These are phyloP conservation scores for Cetonia aurata DNA, from an alignment of 2,888 invertebrate species.

Conservation along the genomic window DNA sequence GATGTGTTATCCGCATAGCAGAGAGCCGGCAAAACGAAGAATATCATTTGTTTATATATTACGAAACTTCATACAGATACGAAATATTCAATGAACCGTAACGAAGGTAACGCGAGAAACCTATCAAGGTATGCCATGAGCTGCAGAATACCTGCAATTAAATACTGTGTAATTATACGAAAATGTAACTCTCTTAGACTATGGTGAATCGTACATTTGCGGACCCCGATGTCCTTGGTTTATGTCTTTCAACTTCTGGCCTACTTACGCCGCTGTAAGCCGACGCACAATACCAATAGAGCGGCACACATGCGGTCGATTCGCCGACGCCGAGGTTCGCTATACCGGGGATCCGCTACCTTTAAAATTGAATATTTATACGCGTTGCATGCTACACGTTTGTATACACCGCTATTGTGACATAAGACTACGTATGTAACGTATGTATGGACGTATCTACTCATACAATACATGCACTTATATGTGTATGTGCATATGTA, in stretches of 20 bases:
- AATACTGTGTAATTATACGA: slow-evolving; percentile 54
- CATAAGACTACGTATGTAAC: slow-evolving; percentile 57
- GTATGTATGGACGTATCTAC: neutral
- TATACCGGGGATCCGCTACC: slow-evolving; percentile 56
- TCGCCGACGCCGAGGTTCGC: slow-evolving; percentile 45
- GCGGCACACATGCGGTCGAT: slow-evolving; percentile 53
- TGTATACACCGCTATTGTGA: slow-evolving; percentile 58
- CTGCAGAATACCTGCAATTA: slow-evolving; percentile 56
- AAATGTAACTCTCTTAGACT: slow-evolving; percentile 59
- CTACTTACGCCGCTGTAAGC: slow-evolving; percentile 62
- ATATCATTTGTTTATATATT: slow-evolving; percentile 39
- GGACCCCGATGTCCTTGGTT: slow-evolving; percentile 80
- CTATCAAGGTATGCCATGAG: slow-evolving; percentile 49
- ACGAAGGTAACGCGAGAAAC: slow-evolving; percentile 42
- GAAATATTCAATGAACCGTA: slow-evolving; percentile 46
- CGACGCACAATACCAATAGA: slow-evolving; percentile 56
- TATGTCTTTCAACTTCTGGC: slow-evolving; percentile 74
- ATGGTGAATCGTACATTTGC: slow-evolving; percentile 64
- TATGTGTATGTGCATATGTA: slow-evolving; percentile 35
- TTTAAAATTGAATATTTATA: slow-evolving; percentile 49
- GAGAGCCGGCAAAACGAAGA: slow-evolving; percentile 34
- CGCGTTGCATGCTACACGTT: slow-evolving; percentile 24
- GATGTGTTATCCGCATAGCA: slow-evolving; percentile 39
- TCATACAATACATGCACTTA: slow-evolving; percentile 1
- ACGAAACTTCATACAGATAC: slow-evolving; percentile 37